These are phyloP conservation scores for Vipera latastei DNA, from an alignment of 2,797 vertebrate species.

Conservation along the genomic window DNA sequence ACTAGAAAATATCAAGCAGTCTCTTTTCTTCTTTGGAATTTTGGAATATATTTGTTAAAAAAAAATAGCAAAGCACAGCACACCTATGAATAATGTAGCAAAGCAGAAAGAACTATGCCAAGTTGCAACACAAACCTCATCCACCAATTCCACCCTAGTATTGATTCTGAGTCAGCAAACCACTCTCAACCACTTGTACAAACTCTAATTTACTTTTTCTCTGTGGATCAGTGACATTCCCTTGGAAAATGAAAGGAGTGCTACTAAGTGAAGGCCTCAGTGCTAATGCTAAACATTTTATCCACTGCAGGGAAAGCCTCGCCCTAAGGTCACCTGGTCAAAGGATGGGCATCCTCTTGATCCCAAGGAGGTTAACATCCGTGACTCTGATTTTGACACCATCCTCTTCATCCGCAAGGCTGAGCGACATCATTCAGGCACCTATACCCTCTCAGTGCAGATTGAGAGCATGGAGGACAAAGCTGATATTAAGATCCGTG, in stretches of 20 bases:
- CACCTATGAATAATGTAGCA: neutral
- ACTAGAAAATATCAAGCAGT: neutral
- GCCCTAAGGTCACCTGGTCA: conserved; percentile 81
- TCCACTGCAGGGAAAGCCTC: conserved; percentile 82
- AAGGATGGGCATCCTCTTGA: conserved; percentile 80
- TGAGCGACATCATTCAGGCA: conserved; percentile 80
- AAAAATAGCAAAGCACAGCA: neutral
- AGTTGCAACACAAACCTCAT: neutral
- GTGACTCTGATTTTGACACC: conserved; percentile 78
- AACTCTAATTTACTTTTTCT: neutral
- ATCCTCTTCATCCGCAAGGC: conserved; percentile 86
- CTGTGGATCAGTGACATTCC: neutral
- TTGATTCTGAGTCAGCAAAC: neutral
- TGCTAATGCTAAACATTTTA: neutral
- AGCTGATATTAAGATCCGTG: conserved; percentile 77
- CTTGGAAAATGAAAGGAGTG: neutral
- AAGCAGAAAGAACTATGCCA: neutral
- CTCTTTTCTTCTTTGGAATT: neutral
- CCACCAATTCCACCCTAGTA: neutral
- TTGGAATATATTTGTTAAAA: neutral
- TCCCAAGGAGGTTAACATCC: conserved; percentile 69
- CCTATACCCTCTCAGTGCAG: conserved; percentile 79
- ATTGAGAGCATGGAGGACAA: conserved; percentile 84
- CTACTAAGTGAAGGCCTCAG: neutral
- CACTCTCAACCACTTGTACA: neutral